These are phyloP conservation scores for Noctua pronuba DNA, from an alignment of 2,888 invertebrate species.

Conservation along the genomic window DNA sequence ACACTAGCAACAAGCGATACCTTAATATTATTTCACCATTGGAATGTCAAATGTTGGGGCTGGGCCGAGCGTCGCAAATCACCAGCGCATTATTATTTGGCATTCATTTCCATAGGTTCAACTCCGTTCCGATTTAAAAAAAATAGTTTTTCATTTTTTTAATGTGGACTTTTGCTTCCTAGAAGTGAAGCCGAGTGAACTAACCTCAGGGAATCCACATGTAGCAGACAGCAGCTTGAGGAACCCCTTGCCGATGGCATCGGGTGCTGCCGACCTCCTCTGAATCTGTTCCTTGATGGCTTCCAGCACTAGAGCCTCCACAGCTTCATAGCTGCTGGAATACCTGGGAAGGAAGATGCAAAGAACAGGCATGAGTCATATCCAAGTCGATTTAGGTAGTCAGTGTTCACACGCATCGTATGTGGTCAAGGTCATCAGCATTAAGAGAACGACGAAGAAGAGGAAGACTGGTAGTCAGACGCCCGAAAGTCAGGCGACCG, in stretches of 20 bases:
- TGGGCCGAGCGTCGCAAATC: background rate
- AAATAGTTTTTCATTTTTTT: no score
- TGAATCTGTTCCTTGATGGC: conserved; percentile 96
- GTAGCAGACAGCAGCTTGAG: conserved; percentile 95
- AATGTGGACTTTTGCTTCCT: background rate
- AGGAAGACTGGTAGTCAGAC: background rate
- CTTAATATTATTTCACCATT: background rate
- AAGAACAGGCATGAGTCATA: background rate
- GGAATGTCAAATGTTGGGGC: background rate
- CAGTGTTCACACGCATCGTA: no score
- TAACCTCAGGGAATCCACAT: conserved; percentile 95
- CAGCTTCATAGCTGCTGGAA: conserved; percentile 90
- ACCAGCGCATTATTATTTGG: background rate
- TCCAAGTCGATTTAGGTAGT: background rate
- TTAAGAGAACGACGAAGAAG: background rate
- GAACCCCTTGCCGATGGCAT: conserved; percentile 96
- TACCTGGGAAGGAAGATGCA: conserved; percentile 74
- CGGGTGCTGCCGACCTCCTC: conserved; percentile 94
- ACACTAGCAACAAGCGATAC: background rate
- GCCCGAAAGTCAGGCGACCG: background rate
- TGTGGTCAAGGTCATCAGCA: no score
- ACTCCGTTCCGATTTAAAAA: no score
- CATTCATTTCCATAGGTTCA: background rate
- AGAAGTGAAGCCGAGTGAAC: background rate
- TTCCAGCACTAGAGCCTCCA: conserved; percentile 96